Conservation (phyloP, 1,140 invertebrate species). For the Zophobas atratus region DNA sequence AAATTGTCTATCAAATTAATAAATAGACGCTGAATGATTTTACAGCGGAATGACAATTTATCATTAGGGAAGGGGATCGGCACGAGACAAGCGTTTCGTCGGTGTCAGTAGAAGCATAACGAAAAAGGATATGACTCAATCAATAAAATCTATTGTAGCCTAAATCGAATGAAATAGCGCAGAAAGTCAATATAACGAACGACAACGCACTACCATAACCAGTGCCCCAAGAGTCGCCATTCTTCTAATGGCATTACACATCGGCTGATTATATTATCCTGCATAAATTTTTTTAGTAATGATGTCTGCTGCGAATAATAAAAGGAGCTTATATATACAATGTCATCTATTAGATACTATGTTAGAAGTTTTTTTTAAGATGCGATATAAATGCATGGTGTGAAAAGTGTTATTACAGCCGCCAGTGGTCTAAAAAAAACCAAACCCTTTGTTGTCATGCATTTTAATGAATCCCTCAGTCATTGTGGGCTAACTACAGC, state of each 20-base stretch:
- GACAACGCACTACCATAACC: neutral
- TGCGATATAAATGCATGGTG: no score
- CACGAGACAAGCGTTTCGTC: neutral
- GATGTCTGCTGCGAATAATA: no score
- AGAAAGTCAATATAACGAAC: conserved; percentile 14
- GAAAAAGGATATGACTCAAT: conserved; percentile 35
- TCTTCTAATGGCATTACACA: no score
- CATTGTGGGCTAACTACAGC: conserved; percentile 6
- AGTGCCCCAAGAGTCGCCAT: neutral
- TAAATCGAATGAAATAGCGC: conserved; percentile 25
- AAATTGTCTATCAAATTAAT: neutral
- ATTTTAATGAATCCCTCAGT: conserved; percentile 21
- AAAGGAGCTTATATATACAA: no score
- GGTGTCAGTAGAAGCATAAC: conserved; percentile 10
- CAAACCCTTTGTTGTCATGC: conserved; percentile 14
- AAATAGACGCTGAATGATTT: neutral
- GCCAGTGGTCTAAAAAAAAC: neutral
- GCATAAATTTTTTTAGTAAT: neutral
- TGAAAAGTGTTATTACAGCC: no score
- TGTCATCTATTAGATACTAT: no score
- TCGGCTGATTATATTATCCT: no score
- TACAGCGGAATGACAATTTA: neutral
- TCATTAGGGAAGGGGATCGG: neutral
- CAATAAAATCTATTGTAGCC: conserved; percentile 31
- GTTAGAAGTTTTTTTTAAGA: no score